Evolutionary conservation across 2,888 invertebrate species (phyloP), one percentile per base, ranked within the genome.

Genomic region (Rhyacophila evoluta): DNA sequence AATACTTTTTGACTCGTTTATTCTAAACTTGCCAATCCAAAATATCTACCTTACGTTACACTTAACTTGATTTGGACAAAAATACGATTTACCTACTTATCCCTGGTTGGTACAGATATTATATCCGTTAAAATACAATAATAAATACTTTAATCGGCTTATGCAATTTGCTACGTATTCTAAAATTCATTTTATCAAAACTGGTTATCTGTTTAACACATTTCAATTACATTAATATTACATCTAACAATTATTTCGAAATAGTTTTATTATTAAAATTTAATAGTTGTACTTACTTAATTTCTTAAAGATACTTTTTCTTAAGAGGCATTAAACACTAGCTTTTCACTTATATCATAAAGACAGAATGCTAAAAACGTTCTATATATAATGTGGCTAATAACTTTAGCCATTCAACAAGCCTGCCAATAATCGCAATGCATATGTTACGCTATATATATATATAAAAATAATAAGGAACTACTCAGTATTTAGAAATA

Each of bases 401-500:
- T n/a, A n/a, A n/a, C n/a, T n/a, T n/a, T n/a, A n/a, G n/a, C n/a
- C n/a, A n/a, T n/a, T n/a, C n/a, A n/a, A n/a, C n/a, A n/a, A 55
- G 19, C 25, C 25, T 55, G 55, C 41, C 41, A 15, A 41, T n/a
- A n/a, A n/a, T 41, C 19, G 19, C 55, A 19, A 55, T 19, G 55
- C 25, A 55, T 0, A 55, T 10, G 6, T 55, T 55, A 55, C 10
- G 19, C 55, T 55, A 55, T 19, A 55, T 55, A 55, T 55, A 55
- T 19, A 55, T 55, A 55, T 55, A 55, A 55, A 55, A 55, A 55
- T 55, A 55, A 55, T 55, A 55, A 55, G 19, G 19, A 15, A 55
- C 55, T 19, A 8, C 55, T 55, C 39, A 15, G 12, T 12, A 39
- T 12, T 12, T 4, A n/a, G n/a, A 38, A 2, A 38, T 11, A 3